Percentiles rank a stretch among this genome's conserved stretches.
Conservation (phyloP, 2,888 invertebrate genomes). For the Kryphioiulus occultus region DNA sequence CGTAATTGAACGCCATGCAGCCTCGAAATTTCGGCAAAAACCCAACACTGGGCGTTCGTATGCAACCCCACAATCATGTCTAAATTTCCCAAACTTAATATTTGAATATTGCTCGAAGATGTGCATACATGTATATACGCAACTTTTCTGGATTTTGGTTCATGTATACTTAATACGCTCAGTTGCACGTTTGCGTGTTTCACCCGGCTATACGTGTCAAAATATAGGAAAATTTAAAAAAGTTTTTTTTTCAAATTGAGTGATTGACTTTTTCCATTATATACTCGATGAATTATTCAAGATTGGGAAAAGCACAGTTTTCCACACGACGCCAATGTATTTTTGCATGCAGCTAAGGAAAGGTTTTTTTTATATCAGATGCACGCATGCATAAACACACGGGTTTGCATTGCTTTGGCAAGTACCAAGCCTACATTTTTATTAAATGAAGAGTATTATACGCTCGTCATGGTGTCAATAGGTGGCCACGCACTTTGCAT, state of each 20-base stretch:
- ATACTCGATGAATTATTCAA: slow-evolving; percentile 16
- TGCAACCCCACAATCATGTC: background rate
- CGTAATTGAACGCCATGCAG: background rate
- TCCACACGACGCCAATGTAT: background rate
- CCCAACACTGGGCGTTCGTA: background rate
- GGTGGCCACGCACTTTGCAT: background rate
- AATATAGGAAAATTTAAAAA: background rate
- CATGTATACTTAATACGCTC: background rate
- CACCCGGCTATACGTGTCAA: background rate
- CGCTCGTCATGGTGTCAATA: background rate
- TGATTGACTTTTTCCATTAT: slow-evolving; percentile 20
- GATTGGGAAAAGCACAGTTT: background rate
- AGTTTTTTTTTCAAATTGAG: background rate
- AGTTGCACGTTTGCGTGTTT: background rate
- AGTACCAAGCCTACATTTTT: background rate
- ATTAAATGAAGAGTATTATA: background rate
- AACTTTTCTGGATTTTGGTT: background rate
- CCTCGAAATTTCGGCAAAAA: background rate
- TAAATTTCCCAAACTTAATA: background rate
- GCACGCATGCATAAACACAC: background rate
- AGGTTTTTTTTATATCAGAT: background rate
- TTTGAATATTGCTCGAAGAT: background rate
- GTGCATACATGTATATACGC: background rate
- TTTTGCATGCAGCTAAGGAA: too few relatives aligned
- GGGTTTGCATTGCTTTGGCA: background rate